Evolutionary conservation across 1,140 invertebrate genomes (phyloP).

Genomic region (Drosophila nigrodunni): DNA sequence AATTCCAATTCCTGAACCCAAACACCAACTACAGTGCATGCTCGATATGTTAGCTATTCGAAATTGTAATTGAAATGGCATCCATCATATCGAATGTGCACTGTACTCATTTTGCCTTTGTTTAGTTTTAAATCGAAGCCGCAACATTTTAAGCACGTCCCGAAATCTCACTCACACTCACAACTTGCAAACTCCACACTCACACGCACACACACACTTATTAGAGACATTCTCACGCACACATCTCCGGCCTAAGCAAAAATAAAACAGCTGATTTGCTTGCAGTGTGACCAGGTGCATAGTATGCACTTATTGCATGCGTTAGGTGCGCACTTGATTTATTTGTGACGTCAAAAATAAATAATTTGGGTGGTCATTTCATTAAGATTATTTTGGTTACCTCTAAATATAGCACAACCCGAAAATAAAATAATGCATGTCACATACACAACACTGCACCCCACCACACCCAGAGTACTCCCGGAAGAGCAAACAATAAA

Average conservation of each 20-base stretch:
- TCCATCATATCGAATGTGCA: not conserved
- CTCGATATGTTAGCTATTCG: not conserved
- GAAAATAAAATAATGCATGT: slow-evolving; percentile 13
- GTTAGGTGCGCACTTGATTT: slow-evolving; percentile 16
- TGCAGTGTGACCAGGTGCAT: slow-evolving; percentile 12
- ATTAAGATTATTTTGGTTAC: slow-evolving; percentile 11
- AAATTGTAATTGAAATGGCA: no score
- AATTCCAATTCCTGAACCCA: not conserved
- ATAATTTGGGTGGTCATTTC: slow-evolving; percentile 2
- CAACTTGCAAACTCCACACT: not conserved
- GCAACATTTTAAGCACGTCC: no score
- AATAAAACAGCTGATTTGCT: slow-evolving; percentile 2
- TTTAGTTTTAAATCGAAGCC: slow-evolving; percentile 18
- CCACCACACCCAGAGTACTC: not conserved
- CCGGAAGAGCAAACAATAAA: slow-evolving; percentile 7
- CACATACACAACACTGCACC: not conserved
- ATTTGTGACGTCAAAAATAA: slow-evolving; percentile 24
- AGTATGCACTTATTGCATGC: slow-evolving; percentile 27
- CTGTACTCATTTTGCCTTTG: not conserved
- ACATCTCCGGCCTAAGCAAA: slow-evolving; percentile 26
- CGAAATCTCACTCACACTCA: no score
- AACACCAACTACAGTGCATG: not conserved
- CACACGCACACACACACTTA: slow-evolving; percentile 22
- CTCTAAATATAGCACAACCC: slow-evolving; percentile 9
- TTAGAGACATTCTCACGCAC: slow-evolving; percentile 30